Evolutionary conservation across 2,888 invertebrate genomes (phyloP).

Genomic region (Harpalus rubripes): DNA sequence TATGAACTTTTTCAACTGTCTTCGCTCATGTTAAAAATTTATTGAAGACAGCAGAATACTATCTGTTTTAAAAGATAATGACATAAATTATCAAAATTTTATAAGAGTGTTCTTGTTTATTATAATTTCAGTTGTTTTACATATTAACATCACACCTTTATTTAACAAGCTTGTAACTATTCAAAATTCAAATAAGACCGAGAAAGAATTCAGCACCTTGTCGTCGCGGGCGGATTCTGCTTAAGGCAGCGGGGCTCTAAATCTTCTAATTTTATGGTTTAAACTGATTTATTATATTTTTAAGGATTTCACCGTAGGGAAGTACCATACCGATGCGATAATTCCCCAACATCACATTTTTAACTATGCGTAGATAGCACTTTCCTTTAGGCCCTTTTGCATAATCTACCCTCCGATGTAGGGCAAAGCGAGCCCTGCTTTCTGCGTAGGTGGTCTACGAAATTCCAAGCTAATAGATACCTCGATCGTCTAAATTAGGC

Average conservation of each 20-base stretch:
- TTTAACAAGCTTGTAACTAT: conserved; percentile 3
- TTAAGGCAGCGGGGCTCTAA: conserved; percentile 33
- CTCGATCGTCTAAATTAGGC: conserved; percentile 21
- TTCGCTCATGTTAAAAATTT: neutral
- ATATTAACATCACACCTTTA: conserved; percentile 28
- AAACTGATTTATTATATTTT: conserved; percentile 63
- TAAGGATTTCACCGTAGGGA: conserved; percentile 59
- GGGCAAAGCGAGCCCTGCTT: conserved; percentile 30
- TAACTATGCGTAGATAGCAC: conserved; percentile 63
- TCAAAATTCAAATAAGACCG: conserved; percentile 22
- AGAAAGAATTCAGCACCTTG: neutral
- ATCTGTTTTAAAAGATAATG: neutral
- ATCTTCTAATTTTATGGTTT: conserved; percentile 60
- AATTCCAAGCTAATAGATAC: conserved; percentile 52
- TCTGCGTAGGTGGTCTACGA: conserved; percentile 63
- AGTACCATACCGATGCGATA: conserved; percentile 49
- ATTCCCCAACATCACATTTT: conserved; percentile 43
- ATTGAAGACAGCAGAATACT: neutral
- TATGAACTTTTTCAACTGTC: too few relatives aligned
- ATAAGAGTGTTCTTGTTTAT: neutral
- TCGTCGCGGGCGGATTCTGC: conserved; percentile 34
- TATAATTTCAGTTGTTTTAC: neutral
- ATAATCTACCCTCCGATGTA: conserved; percentile 42
- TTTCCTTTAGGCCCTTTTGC: conserved; percentile 55
- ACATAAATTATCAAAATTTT: neutral